Evolutionary conservation across 2,888 invertebrate species (phyloP).

Genomic region (Trichogramma dendrolimi): DNA sequence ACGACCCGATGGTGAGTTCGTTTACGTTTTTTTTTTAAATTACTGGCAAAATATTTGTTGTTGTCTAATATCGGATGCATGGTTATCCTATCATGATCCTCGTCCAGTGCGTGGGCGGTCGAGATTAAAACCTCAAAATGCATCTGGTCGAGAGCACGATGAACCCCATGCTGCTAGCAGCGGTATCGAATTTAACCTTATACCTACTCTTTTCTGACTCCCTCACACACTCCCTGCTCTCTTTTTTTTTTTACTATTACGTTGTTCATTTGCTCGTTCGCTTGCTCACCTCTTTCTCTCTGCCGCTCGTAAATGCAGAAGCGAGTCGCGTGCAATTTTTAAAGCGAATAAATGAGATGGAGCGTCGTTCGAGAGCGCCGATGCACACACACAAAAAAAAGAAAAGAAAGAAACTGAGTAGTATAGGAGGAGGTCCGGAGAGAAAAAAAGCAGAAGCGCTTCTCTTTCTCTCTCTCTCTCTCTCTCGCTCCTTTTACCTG

Average conservation of each 20-base stretch:
- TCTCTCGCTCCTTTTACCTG: background rate
- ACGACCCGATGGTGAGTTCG: slow-evolving; percentile 53
- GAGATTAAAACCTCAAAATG: no score
- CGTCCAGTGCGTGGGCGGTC: no score
- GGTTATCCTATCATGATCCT: no score
- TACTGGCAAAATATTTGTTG: no score
- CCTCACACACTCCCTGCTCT: background rate
- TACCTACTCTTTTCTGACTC: background rate
- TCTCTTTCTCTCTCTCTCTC: slow-evolving; percentile 14
- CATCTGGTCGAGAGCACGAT: no score
- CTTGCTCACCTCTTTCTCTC: no score
- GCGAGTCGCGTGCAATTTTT: background rate
- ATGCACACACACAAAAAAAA: background rate
- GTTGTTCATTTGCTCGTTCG: no score
- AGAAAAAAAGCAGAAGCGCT: slow-evolving; percentile 4
- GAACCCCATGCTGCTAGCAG: no score
- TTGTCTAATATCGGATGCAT: no score
- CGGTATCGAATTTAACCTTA: background rate
- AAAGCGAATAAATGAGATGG: background rate
- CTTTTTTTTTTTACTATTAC: background rate
- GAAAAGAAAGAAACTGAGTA: background rate
- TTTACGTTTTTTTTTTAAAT: slow-evolving; percentile 1
- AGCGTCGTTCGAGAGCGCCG: background rate
- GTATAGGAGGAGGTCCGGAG: background rate
- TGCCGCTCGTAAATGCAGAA: no score